A percentile compares a stretch with the other conserved stretches of the same genome.
These are phyloP conservation scores for Spinibarbus caldwelli DNA, from an alignment of 2,797 vertebrate genomes.

Conservation along the genomic window DNA sequence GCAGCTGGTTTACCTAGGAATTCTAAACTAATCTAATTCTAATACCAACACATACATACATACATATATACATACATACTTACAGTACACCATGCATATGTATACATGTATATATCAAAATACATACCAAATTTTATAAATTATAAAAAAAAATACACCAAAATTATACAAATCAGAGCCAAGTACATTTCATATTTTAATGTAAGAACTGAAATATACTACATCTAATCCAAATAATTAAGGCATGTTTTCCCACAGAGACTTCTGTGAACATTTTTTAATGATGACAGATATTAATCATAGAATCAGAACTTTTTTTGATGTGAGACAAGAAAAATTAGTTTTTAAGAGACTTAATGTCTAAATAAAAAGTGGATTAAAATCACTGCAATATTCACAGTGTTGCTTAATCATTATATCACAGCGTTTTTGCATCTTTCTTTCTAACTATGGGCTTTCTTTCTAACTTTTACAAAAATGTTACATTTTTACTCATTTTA, in stretches of 20 bases:
- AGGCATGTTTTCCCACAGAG: too few relatives aligned
- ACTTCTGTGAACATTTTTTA: not conserved
- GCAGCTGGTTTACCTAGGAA: not conserved
- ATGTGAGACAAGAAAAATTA: not conserved
- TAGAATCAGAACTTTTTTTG: not conserved
- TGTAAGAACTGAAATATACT: not conserved
- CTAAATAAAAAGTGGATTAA: not conserved
- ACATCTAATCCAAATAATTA: too few relatives aligned
- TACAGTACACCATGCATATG: not conserved
- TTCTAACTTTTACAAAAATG: not conserved
- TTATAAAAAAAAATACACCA: too few relatives aligned
- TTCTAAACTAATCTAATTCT: not conserved
- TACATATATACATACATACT: not conserved
- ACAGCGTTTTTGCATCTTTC: not conserved
- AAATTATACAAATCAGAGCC: too few relatives aligned
- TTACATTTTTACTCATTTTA: too few relatives aligned
- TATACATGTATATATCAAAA: too few relatives aligned
- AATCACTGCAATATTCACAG: not conserved
- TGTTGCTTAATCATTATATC: not conserved
- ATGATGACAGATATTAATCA: not conserved
- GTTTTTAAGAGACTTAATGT: not conserved
- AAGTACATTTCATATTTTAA: not conserved
- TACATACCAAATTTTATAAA: too few relatives aligned
- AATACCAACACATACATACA: not conserved
- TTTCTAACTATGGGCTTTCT: too few relatives aligned